Conservation (phyloP, 2,113 vertebrate genomes). For the Poeciliopsis retropinna region DNA sequence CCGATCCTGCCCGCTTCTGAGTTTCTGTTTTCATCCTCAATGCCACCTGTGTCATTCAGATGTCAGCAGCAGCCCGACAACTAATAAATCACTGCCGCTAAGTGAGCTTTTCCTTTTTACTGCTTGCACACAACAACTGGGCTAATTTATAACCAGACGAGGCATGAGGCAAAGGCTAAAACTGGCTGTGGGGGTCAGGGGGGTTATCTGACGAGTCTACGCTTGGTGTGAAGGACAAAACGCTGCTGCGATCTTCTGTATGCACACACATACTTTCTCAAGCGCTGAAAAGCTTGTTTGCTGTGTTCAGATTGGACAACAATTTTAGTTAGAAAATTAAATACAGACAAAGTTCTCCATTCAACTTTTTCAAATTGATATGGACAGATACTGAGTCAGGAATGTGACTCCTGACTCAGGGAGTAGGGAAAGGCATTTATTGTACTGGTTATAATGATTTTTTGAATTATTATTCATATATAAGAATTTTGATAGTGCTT, state of each 20-base stretch:
- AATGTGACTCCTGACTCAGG: too few species aligned
- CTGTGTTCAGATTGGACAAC: too few species aligned
- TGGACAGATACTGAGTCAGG: too few species aligned
- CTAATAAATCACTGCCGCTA: constrained; percentile 78
- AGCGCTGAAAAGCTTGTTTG: background rate
- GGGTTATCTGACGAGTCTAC: constrained; percentile 51
- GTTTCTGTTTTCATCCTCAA: constrained; percentile 66
- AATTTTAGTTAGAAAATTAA: background rate
- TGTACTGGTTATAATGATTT: background rate
- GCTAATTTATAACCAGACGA: constrained; percentile 75
- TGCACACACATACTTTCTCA: background rate
- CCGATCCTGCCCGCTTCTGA: constrained; percentile 47
- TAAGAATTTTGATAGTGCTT: background rate
- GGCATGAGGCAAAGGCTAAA: constrained; percentile 54
- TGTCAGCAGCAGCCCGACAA: constrained; percentile 69
- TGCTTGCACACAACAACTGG: constrained; percentile 64
- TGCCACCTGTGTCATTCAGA: constrained; percentile 70
- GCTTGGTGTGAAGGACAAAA: constrained; percentile 27
- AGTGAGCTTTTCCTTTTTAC: constrained; percentile 77
- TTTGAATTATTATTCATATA: background rate
- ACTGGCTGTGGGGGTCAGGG: constrained; percentile 49
- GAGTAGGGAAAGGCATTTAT: background rate
- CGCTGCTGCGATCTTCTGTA: background rate
- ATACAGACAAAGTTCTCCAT: background rate
- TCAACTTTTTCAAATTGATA: background rate